Conservation (phyloP, 2,888 invertebrate species). For the Chloromyia formosa region DNA sequence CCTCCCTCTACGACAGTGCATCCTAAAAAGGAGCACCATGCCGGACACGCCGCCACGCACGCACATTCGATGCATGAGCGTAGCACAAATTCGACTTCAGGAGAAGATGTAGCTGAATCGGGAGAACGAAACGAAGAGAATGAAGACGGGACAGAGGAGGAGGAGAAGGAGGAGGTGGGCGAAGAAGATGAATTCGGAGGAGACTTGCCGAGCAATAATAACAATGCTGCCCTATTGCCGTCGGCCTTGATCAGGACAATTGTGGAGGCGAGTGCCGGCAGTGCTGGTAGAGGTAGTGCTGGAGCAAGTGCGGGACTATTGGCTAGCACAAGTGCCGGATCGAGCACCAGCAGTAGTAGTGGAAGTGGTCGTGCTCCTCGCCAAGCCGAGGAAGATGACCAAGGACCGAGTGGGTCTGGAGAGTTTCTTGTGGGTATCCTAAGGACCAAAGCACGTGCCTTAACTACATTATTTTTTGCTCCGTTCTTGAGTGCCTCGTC, state of each 20-base stretch:
- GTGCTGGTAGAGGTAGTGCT: slow-evolving; percentile 27
- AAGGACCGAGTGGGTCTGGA: slow-evolving; percentile 1
- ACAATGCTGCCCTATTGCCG: neutral
- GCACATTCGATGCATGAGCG: slow-evolving; percentile 20
- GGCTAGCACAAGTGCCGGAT: slow-evolving; percentile 25
- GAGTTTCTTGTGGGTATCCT: slow-evolving; percentile 14
- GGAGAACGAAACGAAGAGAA: neutral
- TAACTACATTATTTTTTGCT: slow-evolving; percentile 35
- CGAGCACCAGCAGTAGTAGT: slow-evolving; percentile 13
- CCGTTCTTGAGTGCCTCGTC: slow-evolving; percentile 39
- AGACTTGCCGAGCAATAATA: neutral
- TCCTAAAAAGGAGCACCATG: slow-evolving; percentile 22
- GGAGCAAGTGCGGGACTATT: slow-evolving; percentile 30
- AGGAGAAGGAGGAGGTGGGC: neutral
- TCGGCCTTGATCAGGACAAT: slow-evolving; percentile 15
- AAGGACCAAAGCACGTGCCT: slow-evolving; percentile 34
- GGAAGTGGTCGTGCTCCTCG: slow-evolving; percentile 15
- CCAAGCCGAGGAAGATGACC: neutral
- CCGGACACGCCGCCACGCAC: neutral
- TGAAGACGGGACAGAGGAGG: neutral
- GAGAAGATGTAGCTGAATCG: slow-evolving; percentile 9
- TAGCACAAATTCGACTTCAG: slow-evolving; percentile 17
- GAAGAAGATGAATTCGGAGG: neutral
- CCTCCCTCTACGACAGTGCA: neutral
- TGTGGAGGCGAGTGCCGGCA: slow-evolving; percentile 31